Percentiles rank a stretch among this genome's conserved stretches.
Conservation (phyloP, 2,888 invertebrate species). For the Stenoptilia bipunctidactyla region DNA sequence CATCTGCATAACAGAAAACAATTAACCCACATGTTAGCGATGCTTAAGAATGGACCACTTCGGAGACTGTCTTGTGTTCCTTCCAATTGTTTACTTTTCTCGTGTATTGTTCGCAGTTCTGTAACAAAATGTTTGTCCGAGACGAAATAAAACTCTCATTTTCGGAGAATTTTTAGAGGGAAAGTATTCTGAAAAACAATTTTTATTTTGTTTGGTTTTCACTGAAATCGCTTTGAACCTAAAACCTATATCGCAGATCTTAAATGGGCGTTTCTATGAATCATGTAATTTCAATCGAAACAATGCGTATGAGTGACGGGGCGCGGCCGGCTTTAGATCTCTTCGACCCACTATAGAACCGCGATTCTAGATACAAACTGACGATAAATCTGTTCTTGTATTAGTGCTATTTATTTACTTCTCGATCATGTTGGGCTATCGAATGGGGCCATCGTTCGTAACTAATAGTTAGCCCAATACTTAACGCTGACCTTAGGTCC, state of each 20-base stretch:
- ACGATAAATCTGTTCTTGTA: conserved; percentile 58
- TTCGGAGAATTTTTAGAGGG: too few relatives aligned
- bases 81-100: too few relatives aligned
- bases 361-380: conserved; percentile 47
- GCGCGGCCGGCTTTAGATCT: conserved; percentile 50
- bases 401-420: conserved; percentile 43
- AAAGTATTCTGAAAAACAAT: too few relatives aligned
- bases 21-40: conserved; percentile 24
- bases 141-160: too few relatives aligned
- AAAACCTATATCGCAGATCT: too few relatives aligned
- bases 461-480: conserved; percentile 23
- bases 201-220: too few relatives aligned
- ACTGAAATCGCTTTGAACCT: too few relatives aligned
- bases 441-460: conserved; percentile 43
- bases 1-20: conserved; percentile 14
- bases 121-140: too few relatives aligned
- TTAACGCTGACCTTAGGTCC: conserved; percentile 18
- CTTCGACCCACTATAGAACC: conserved; percentile 35
- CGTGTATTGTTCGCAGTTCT: too few relatives aligned
- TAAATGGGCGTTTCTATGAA: conserved; percentile 31
- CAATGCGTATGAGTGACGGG: conserved; percentile 60
- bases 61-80: too few relatives aligned
- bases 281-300: conserved; percentile 48
- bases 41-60: too few relatives aligned
- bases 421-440: conserved; percentile 41